phyloP scores from a whole-genome alignment of 2,888 invertebrate species.

The Uropetala carovei region DNA sequence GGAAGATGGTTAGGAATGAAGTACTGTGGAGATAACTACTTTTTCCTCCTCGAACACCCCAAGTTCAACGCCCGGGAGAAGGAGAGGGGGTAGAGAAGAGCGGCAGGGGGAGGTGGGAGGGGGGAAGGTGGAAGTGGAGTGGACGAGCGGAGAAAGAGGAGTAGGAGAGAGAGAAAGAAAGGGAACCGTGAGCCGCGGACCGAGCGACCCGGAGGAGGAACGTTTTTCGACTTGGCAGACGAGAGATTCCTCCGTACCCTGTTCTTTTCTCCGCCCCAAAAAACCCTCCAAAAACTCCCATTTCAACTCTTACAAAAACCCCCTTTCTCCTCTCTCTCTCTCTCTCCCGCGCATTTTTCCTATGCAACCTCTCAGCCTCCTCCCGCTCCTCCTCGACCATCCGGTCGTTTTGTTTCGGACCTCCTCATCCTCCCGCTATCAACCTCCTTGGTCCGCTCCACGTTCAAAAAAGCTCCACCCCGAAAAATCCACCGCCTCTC shows the following conservation, averaged over 20 bases:
- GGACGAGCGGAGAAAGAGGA: too few relatives aligned
- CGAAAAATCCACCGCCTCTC: too few relatives aligned
- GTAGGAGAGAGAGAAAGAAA: not conserved
- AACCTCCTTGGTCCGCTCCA: too few relatives aligned
- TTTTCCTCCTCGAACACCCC: constrained; percentile 30
- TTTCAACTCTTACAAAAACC: not conserved
- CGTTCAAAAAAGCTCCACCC: too few relatives aligned
- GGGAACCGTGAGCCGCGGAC: not conserved
- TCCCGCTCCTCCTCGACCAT: not conserved
- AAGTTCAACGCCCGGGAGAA: constrained; percentile 51
- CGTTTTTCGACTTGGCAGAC: not conserved
- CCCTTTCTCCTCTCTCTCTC: not conserved
- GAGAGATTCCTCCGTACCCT: not conserved
- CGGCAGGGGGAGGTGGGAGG: not conserved
- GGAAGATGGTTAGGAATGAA: constrained; percentile 61
- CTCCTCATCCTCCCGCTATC: not conserved
- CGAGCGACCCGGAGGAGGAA: not conserved
- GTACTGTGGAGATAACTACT: constrained; percentile 55
- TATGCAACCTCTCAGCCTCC: not conserved
- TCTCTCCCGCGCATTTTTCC: not conserved
- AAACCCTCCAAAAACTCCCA: not conserved
- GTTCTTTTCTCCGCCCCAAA: constrained; percentile 15
- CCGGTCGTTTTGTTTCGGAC: not conserved
- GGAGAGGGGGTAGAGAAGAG: constrained; percentile 20
- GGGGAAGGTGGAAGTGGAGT: not conserved